These are phyloP conservation scores for Drosophila tani DNA, from an alignment of 1,140 invertebrate genomes.

Conservation along the genomic window DNA sequence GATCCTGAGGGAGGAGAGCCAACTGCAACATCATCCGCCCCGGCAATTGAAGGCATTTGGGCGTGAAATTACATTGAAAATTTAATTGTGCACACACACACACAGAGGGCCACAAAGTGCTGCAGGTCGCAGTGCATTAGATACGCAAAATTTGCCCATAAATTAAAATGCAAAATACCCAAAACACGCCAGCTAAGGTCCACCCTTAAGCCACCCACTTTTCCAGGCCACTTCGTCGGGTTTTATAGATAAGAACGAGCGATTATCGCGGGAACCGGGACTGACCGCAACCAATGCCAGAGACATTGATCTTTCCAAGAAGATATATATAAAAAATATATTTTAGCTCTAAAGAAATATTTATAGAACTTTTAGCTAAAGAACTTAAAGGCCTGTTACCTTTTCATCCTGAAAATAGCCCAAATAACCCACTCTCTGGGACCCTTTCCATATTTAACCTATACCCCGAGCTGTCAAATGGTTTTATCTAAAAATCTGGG, in stretches of 20 bases:
- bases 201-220: neutral
- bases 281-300: constrained; percentile 8
- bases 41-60: constrained; percentile 71
- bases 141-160: constrained; percentile 69
- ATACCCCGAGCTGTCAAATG: too few species aligned
- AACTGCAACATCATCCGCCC: constrained; percentile 20
- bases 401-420: too few species aligned
- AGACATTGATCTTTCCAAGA: neutral
- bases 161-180: constrained; percentile 57
- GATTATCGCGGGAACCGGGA: constrained; percentile 1
- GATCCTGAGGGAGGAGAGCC: too few species aligned
- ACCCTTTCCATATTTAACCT: neutral
- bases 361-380: neutral
- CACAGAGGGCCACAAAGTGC: constrained; percentile 37
- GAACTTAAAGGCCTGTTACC: too few species aligned
- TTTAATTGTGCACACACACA: constrained; percentile 71
- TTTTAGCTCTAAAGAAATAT: neutral
- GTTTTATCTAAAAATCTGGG: constrained; percentile 9
- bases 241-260: constrained; percentile 9
- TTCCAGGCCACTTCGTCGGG: neutral
- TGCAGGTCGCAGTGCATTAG: constrained; percentile 62
- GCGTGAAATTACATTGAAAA: constrained; percentile 81
- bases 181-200: constrained; percentile 11
- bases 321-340: neutral
- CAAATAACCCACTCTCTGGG: neutral